Evolutionary conservation across 2,113 vertebrate genomes (phyloP), one percentile per base, ranked within the genome.

Genomic region (Grammomys surdaster): DNA sequence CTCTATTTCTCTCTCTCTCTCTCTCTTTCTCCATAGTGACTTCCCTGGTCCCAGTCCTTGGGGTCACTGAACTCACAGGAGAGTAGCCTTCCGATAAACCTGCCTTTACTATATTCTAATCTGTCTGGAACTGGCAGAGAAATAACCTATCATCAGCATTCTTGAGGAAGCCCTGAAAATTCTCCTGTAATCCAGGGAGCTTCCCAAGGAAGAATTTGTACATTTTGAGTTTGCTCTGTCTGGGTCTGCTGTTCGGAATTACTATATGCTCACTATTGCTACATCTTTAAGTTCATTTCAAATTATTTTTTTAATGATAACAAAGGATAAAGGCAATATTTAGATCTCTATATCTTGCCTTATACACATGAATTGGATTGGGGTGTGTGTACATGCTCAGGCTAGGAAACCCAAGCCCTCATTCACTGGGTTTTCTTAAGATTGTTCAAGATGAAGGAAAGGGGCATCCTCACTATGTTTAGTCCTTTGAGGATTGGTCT

Each of bases 311-410:
- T 86, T 56, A 75, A 56, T 48, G 88, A 3, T 60, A n/a, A 80
- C 77, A 90, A 75, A 69, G 4, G 3, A 80, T n/a, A 90, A 94
- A 51, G 10, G 10, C 54, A 12, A 33, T 63, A 48, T 84, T 89
- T 91, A 78, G 24, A 93, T 77, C 69, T 77, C 43, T 77, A 40
- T 84, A 48, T 85, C 51, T 76, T 77, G 51, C 17, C 31, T 58
- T 48, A 90, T 14, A 19, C 0, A 48, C 13, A 84, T 48, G 14
- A 10, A 43, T 78, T 75, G 81, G 8, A 82, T 1, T 93, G 33
- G 36, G 63, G 36, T 76, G 51, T 26, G 26, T 56, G 24, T 33
- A 1, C 67, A 14, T 9, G 33, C 5, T 72, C 36, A 89, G 4
- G 54, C 12, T 87, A 33, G 22, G 43, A 92, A 93, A 90, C 5